These are phyloP conservation scores for Hemichromis elongatus DNA, from an alignment of 2,113 vertebrate species.

Conservation along the genomic window DNA sequence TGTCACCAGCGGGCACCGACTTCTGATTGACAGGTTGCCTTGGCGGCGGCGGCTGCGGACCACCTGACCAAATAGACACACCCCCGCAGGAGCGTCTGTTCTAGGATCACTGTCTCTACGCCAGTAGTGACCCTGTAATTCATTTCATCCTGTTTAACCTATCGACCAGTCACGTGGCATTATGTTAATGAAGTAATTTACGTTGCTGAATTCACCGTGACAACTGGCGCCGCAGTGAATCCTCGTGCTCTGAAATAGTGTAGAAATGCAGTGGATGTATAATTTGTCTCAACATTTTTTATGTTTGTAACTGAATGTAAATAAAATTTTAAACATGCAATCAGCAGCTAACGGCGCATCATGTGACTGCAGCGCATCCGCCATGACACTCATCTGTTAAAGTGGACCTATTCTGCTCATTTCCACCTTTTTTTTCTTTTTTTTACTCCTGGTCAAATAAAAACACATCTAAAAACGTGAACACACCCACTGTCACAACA, in stretches of 20 bases:
- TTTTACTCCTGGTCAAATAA: rapidly evolving
- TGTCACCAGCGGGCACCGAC: neutral
- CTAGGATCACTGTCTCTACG: neutral
- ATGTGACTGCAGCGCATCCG: neutral
- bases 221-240: neutral
- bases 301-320: conserved; percentile 22
- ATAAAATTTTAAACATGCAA: neutral
- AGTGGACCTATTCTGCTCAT: neutral
- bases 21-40: neutral
- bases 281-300: conserved; percentile 16
- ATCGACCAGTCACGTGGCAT: conserved; percentile 2
- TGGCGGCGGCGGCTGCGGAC: neutral
- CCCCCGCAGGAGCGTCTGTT: neutral
- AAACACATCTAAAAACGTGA: neutral
- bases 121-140: neutral
- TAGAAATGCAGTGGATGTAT: conserved; percentile 1
- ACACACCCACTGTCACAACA: neutral
- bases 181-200: conserved; percentile 37
- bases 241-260: neutral
- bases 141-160: neutral
- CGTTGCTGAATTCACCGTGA: neutral
- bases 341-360: neutral
- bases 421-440: neutral
- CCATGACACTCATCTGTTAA: rapidly evolving
- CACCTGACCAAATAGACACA: neutral